A percentile compares a stretch with the other conserved stretches of the same genome.
phyloP scores from a whole-genome alignment of 2,113 vertebrate genomes.

The Balaenoptera acutorostrata region DNA sequence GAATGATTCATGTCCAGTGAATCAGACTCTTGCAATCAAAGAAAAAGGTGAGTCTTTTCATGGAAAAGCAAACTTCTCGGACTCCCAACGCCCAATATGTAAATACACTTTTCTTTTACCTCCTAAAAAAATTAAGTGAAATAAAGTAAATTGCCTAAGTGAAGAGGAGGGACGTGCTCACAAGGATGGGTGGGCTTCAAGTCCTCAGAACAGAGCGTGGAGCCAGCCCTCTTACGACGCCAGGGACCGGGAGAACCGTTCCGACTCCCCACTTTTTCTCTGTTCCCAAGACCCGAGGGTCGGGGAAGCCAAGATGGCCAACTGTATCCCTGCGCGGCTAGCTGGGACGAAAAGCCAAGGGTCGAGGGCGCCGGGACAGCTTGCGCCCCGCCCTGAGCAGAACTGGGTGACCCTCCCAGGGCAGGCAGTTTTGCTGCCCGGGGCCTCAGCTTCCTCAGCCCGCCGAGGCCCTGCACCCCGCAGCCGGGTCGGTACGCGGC shows the following conservation, averaged over 20 bases:
- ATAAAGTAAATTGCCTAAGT: background rate
- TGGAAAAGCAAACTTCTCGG: background rate
- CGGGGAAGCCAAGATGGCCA: no score
- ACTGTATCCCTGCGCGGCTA: background rate
- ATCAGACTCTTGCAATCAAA: background rate
- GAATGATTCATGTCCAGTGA: background rate
- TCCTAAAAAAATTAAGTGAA: background rate
- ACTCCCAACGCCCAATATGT: background rate
- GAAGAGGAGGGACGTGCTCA: background rate
- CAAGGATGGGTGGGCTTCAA: background rate
- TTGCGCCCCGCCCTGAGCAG: background rate
- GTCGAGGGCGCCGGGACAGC: background rate
- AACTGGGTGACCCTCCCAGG: background rate
- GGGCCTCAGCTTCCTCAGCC: background rate
- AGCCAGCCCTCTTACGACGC: background rate
- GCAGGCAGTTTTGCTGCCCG: background rate
- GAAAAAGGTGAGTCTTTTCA: background rate
- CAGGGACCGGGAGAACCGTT: background rate
- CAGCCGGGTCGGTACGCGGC: accelerated
- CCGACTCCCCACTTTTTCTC: background rate
- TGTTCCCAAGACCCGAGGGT: background rate
- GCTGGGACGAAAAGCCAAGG: background rate
- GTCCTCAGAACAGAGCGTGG: background rate
- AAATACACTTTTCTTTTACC: background rate
- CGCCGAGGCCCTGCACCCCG: background rate